Evolutionary conservation across 2,113 vertebrate genomes (phyloP), one percentile per base, ranked within the genome.

Genomic region (Cinclus cinclus): DNA sequence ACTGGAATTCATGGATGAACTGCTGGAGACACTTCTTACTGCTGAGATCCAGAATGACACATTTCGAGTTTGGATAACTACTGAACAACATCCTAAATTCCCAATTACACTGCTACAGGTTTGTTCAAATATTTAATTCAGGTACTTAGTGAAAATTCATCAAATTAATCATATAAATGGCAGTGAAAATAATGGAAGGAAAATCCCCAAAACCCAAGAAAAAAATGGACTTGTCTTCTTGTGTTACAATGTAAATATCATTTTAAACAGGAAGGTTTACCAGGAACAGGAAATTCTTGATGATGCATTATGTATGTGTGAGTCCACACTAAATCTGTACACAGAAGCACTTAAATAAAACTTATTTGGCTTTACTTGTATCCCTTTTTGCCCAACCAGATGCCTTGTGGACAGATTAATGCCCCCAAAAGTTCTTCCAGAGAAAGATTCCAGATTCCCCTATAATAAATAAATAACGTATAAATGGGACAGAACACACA

Each of bases 11-110:
- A 98, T 98, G 98, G 97, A 98, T n/a, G 98, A 98, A 64, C 85
- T 98, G 24, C 77, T 98, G 33, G 97, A 98, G 59, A 98, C 94
- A 0, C 14, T 98, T 62, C 62, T 83, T 35, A 97, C 78, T 77
- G 95, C 95, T 2, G 97, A 98, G 74, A 96, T 97, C 85, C 92
- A 10, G 9, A 39, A 98, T 23, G 97, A 98, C 0, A 94, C 93
- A 1, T 98, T 98, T 94, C 83, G 98, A 82, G 96, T 98, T 30
- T 98, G 98, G 98, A 96, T 98, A 93, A 98, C 98, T 56, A 98
- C 98, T 1, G 98, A 98, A 59, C 97, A 97, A 52, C 97, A 98
- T 12, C 87, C 90, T n/a, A 97, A 95, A 71, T 98, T 98, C 90
- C 97, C 98, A 39, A 98, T 98, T 71, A 98, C 97, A 0, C 58